Conservation (phyloP, 2,113 vertebrate genomes). For the Bostrychus sinensis region DNA sequence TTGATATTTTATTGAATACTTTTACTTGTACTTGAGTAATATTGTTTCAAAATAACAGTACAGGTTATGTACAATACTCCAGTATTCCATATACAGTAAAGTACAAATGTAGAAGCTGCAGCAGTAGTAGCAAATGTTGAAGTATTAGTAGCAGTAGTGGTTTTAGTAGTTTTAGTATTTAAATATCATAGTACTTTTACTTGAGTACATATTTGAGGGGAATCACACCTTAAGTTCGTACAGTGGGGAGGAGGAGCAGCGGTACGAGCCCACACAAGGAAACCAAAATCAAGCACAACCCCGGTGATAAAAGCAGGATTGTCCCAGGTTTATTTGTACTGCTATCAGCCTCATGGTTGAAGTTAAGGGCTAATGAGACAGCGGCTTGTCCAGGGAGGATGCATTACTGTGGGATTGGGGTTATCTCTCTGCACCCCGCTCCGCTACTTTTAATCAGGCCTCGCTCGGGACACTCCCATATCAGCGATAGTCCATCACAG, state of each 20-base stretch:
- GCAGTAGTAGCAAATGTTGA: too few species aligned
- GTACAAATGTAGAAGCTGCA: too few species aligned
- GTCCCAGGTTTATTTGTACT: constrained; percentile 77
- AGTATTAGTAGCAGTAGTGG: too few species aligned
- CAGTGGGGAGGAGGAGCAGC: constrained; percentile 49
- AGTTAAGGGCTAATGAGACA: constrained; percentile 75
- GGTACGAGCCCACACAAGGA: constrained; percentile 70
- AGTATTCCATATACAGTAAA: too few species aligned
- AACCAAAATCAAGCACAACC: constrained; percentile 78
- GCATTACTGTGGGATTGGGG: constrained; percentile 83
- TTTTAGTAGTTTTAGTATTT: too few species aligned
- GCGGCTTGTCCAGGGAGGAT: constrained; percentile 72
- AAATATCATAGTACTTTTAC: too few species aligned
- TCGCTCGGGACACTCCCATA: constrained; percentile 87
- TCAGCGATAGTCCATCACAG: constrained; percentile 85
- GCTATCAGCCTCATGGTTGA: constrained; percentile 56
- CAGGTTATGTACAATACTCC: too few species aligned
- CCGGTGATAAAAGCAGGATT: constrained; percentile 74
- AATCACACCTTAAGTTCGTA: not conserved
- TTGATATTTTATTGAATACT: too few species aligned
- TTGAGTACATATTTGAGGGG: not conserved
- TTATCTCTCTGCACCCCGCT: constrained; percentile 88
- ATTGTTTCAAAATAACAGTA: too few species aligned
- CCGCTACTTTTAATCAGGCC: constrained; percentile 91
- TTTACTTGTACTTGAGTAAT: too few species aligned